Percentiles rank a stretch among this genome's conserved stretches.
Conservation (phyloP, 2,797 vertebrate species). For the Acanthurus lineatus region DNA sequence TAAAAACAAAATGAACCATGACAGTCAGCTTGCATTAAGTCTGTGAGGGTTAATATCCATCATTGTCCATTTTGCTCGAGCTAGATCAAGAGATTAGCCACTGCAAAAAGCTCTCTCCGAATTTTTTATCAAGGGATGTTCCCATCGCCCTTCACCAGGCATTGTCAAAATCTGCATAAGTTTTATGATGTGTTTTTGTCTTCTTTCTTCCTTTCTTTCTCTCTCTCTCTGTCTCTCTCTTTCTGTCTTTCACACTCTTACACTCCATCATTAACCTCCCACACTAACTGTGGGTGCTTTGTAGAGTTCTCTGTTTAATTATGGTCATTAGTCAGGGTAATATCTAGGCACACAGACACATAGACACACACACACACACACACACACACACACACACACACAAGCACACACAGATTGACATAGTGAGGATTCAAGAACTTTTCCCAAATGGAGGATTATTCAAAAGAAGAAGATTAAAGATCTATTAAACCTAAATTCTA, state of each 20-base stretch:
- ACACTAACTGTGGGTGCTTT: constrained; percentile 80
- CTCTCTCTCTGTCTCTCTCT: constrained; percentile 26
- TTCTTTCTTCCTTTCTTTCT: neutral
- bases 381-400: constrained; percentile 38
- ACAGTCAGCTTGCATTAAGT: too few relatives aligned
- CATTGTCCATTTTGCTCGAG: too few relatives aligned
- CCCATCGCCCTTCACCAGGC: too few relatives aligned
- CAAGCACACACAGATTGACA: constrained; percentile 33
- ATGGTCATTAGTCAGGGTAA: constrained; percentile 84
- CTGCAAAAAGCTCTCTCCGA: too few relatives aligned
- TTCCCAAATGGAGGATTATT: constrained; percentile 35
- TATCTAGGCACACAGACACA: constrained; percentile 61
- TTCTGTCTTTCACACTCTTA: constrained; percentile 67
- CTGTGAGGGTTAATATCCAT: too few relatives aligned
- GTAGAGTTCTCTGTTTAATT: constrained; percentile 82
- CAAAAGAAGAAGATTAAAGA: neutral
- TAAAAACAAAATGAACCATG: too few relatives aligned
- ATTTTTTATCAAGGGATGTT: too few relatives aligned
- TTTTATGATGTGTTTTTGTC: neutral
- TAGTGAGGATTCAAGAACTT: constrained; percentile 46
- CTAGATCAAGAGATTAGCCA: too few relatives aligned
- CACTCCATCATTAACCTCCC: constrained; percentile 85
- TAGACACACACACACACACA: constrained; percentile 20
- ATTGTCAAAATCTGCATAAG: too few relatives aligned
- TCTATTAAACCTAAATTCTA: constrained; percentile 21